phyloP scores from a whole-genome alignment of 1,140 invertebrate species.

The Lepidotrigona ventralis region DNA sequence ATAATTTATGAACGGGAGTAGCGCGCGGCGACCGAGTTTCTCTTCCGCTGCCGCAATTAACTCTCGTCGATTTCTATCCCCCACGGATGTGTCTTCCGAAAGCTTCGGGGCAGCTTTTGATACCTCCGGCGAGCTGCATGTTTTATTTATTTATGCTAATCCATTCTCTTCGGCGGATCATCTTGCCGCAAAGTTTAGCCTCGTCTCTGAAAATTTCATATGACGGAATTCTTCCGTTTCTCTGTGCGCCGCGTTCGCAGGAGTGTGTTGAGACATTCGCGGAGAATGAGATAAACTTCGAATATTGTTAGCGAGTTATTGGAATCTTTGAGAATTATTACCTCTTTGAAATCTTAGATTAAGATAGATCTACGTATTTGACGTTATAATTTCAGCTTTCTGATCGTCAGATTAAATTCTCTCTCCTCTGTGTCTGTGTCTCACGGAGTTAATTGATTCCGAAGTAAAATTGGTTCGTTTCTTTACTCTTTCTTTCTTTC shows the following conservation, averaged over 20 bases:
- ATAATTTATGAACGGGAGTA: conserved; percentile 54
- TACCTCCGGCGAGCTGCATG: conserved; percentile 47
- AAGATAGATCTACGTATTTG: not conserved
- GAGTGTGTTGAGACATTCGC: not conserved
- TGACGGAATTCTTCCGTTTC: conserved; percentile 41
- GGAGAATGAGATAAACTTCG: rapidly evolving
- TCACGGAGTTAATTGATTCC: too few relatives aligned
- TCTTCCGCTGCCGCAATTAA: conserved; percentile 38
- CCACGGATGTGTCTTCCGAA: not conserved
- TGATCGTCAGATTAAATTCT: too few relatives aligned
- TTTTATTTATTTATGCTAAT: conserved; percentile 79
- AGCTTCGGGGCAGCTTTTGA: not conserved
- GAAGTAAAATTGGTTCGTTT: too few relatives aligned
- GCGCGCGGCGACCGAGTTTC: conserved; percentile 20
- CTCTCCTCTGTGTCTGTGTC: too few relatives aligned
- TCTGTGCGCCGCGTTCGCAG: conserved; percentile 38
- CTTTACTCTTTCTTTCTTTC: too few relatives aligned
- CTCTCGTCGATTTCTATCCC: not conserved
- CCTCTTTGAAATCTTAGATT: not conserved
- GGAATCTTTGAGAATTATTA: not conserved
- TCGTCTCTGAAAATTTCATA: conserved; percentile 75
- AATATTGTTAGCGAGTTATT: not conserved
- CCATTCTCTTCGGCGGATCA: conserved; percentile 52
- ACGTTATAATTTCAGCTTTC: too few relatives aligned
- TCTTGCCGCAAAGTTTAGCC: conserved; percentile 61